Evolutionary conservation across 2,888 invertebrate genomes (phyloP).

Genomic region (Pristionchus japonicus): DNA sequence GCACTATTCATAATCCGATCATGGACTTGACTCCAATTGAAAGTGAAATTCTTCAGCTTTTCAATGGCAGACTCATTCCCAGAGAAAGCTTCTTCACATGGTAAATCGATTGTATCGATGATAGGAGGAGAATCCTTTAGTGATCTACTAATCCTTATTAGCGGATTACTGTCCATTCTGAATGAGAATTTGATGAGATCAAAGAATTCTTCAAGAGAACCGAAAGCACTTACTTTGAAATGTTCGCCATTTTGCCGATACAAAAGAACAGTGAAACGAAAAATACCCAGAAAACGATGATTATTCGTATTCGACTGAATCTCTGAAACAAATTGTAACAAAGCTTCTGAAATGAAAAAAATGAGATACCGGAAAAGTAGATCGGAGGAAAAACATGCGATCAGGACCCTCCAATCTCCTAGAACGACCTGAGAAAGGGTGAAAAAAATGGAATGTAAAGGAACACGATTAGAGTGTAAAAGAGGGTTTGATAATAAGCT

Average conservation of each 20-base stretch:
- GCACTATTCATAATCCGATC: conserved; percentile 1
- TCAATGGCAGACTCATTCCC: not conserved
- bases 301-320: not conserved
- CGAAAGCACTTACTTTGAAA: not conserved
- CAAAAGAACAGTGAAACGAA: not conserved
- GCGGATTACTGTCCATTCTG: not conserved
- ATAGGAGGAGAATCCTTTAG: not conserved
- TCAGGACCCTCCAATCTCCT: not conserved
- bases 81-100: conserved; percentile 15
- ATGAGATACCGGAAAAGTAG: not conserved
- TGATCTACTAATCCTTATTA: not conserved
- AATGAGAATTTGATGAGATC: not conserved
- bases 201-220: no score
- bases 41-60: conserved; percentile 3
- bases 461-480: not conserved
- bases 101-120: conserved; percentile 11
- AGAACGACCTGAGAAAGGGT: not conserved
- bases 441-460: not conserved
- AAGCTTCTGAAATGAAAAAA: not conserved
- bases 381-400: not conserved
- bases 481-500: conserved; percentile 26
- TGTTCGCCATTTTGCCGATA: not conserved
- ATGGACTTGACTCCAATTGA: not conserved
- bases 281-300: not conserved
- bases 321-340: not conserved